Base-by-base conservation (phyloP, 2,888 invertebrate genomes). In the Eristalis pertinax region DNA sequence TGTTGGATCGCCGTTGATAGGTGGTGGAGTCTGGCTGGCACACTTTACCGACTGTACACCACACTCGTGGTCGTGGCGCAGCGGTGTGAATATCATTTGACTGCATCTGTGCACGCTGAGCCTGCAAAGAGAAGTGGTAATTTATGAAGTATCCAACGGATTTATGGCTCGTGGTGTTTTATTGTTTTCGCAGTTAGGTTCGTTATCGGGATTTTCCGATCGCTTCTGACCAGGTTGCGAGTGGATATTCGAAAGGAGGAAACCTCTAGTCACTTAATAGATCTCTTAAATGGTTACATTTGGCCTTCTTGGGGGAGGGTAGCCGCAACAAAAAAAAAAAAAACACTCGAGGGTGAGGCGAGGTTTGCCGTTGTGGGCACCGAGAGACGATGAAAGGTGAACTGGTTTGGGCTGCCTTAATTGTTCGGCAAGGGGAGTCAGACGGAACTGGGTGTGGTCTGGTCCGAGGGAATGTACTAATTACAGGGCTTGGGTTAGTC, bases 111-210 rank as follows among this genome's bases (percentile, higher is more conserved):
- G 83, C 87, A 84, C 76, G 87, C 79, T 80, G 81, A 74, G 73
- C 32, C 1, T 8, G 32, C 60, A 58, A 29, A 26, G 13, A 41
- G 76, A 65, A 69, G 79, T 76, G 84, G 76, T 84, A 84, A 87
- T 87, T 87, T 87, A 87, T 87, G 87, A 87, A 87, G 87, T 87
- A 84, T 87, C 79, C 83, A 87, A 84, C 84, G 84, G 87, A 87
- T 84, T 87, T 87, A 84, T 87, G 79, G 87, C 87, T 87, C 76
- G 67, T 79, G 87, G 87, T 84, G 84, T 83, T 84, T 84, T 87
- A 87, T 87, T 87, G 87, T 87, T 80, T 87, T 87, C 87, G 84
- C 84, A 76, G 84, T 87, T 79, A 80, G 79, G 77, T 83, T 84
- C 50, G 75, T 74, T 87, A 87, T 87, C 87, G 79, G 76, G 69